These are phyloP conservation scores for Acanthurus tractus DNA, from an alignment of 2,797 vertebrate genomes.

Conservation along the genomic window DNA sequence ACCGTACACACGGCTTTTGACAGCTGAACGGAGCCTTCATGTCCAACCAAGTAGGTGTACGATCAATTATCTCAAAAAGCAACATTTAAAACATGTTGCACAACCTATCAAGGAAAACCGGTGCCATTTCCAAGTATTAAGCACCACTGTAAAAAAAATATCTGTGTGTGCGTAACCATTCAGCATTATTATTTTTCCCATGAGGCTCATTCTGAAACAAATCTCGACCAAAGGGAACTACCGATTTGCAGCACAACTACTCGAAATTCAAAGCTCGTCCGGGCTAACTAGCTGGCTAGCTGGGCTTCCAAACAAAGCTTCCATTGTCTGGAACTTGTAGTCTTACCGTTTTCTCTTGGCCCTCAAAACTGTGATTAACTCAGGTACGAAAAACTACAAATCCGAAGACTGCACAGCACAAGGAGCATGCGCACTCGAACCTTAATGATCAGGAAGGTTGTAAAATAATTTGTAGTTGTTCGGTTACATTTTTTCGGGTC, in stretches of 20 bases:
- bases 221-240: slow-evolving; percentile 70
- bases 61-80: slow-evolving; percentile 14
- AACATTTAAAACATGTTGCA: slow-evolving; percentile 66
- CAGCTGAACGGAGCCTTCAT: slow-evolving; percentile 46
- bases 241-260: slow-evolving; percentile 77
- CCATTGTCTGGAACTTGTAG: slow-evolving; percentile 86
- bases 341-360: slow-evolving; percentile 67
- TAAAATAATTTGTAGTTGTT: slow-evolving; percentile 61
- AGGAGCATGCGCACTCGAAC: slow-evolving; percentile 73
- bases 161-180: not conserved
- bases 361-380: slow-evolving; percentile 68
- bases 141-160: not conserved
- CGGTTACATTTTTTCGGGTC: slow-evolving; percentile 39
- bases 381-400: slow-evolving; percentile 82
- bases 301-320: slow-evolving; percentile 78
- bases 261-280: slow-evolving; percentile 81
- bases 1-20: slow-evolving; percentile 41
- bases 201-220: slow-evolving; percentile 39
- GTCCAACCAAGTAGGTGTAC: slow-evolving; percentile 38
- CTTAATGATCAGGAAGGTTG: slow-evolving; percentile 62
- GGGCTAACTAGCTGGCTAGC: slow-evolving; percentile 74
- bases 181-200: slow-evolving; percentile 14
- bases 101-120: slow-evolving; percentile 11
- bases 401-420: slow-evolving; percentile 54
- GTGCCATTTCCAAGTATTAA: slow-evolving; percentile 12